A percentile compares a stretch with the other conserved stretches of the same genome.
phyloP scores from a whole-genome alignment of 1,140 invertebrate genomes.

The Trichonephila clavata region DNA sequence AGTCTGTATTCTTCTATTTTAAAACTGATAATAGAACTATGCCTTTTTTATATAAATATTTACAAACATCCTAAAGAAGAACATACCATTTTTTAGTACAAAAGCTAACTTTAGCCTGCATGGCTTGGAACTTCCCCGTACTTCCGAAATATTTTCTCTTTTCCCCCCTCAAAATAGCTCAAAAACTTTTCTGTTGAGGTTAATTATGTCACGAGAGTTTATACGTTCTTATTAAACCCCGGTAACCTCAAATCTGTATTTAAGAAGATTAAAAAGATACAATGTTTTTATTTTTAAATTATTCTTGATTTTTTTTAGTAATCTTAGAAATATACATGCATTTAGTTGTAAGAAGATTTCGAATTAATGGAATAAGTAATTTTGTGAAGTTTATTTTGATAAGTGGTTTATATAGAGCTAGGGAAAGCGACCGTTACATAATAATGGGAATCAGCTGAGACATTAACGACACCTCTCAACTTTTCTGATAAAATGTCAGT shows the following conservation, averaged over 20 bases:
- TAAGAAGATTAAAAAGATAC: background rate
- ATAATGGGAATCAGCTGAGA: background rate
- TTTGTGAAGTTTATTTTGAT: too few species aligned
- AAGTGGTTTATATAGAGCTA: too few species aligned
- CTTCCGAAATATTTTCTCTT: background rate
- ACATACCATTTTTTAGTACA: background rate
- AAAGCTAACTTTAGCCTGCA: background rate
- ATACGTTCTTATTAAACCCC: background rate
- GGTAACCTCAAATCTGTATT: background rate
- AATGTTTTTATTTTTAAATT: background rate
- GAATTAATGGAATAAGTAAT: too few species aligned
- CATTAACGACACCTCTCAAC: background rate
- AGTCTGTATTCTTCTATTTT: too few species aligned
- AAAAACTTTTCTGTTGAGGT: background rate
- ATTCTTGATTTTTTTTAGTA: too few species aligned
- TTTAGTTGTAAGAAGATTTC: too few species aligned
- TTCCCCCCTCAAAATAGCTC: too few species aligned
- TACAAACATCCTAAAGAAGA: background rate
- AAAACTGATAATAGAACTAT: too few species aligned
- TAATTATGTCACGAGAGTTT: background rate
- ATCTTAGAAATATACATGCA: too few species aligned
- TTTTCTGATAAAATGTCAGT: background rate
- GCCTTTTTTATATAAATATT: background rate
- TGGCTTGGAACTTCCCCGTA: background rate
- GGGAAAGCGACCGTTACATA: background rate